Evolutionary conservation across 2,888 invertebrate species (phyloP).

Genomic region (Tinea semifulvella): DNA sequence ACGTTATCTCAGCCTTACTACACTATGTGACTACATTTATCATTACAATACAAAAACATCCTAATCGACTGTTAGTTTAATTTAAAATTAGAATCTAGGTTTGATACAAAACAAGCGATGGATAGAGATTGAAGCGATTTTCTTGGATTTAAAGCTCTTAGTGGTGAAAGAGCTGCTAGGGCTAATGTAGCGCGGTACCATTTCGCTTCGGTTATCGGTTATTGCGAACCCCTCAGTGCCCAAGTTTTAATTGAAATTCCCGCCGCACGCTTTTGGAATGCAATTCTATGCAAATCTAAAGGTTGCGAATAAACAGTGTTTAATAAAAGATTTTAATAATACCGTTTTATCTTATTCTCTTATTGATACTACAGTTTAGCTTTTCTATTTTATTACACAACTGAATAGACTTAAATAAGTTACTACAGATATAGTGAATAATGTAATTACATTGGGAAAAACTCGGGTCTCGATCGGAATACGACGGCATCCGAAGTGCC

Average conservation of each 20-base stretch:
- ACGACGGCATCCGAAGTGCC: no score
- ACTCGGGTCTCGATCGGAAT: background rate
- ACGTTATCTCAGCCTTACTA: background rate
- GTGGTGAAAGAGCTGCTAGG: background rate
- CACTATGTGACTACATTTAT: background rate
- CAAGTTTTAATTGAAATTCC: constrained; percentile 14
- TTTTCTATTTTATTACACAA: background rate
- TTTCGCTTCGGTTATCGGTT: constrained; percentile 14
- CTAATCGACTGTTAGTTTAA: background rate
- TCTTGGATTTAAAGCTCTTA: background rate
- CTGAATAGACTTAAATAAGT: no score
- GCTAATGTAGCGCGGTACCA: constrained; percentile 11
- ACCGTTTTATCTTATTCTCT: background rate
- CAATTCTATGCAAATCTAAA: constrained; percentile 12
- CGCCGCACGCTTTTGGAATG: constrained; percentile 12
- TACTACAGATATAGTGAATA: background rate
- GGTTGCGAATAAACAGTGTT: constrained; percentile 10
- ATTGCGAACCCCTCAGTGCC: constrained; percentile 12
- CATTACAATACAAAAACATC: background rate
- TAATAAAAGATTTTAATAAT: constrained; percentile 11
- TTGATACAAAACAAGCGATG: background rate
- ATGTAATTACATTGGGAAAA: background rate
- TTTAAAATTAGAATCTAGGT: background rate
- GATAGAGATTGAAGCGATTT: background rate
- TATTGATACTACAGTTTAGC: background rate